Base-by-base conservation (phyloP, 2,797 vertebrate species). In the Myoxocephalus aenaeus region DNA sequence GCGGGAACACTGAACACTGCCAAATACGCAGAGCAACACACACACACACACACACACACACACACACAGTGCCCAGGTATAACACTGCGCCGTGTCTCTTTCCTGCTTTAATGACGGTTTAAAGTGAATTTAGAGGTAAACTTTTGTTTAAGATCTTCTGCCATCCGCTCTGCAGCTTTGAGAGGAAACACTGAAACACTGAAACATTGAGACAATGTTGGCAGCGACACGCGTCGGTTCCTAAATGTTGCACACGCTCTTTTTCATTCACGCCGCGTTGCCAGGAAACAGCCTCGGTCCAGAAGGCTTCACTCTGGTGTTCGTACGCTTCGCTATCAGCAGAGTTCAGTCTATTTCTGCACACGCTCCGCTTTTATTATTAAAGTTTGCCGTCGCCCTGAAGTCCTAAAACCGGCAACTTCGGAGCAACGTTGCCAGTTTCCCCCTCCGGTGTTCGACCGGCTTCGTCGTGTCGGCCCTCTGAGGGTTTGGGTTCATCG, bases 281-380 rank as follows among this genome's bases (percentile, higher is more conserved):
- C 77, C 70, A 66, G 73, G 61, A 76, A 79, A 73, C 84, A 61
- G 77, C 64, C 20, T 0, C 46, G 56, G 40, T 75, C 73, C 70
- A 51, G 25, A 3, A 46, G 15, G 62, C 42, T 54, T 79, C 56
- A 17, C 80, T 73, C 86, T 12, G 67, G 54, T n/a, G 82, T 58
- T 67, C 59, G 0, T 10, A 29, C 10, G 32, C 73, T 73, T n/a
- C 46, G 27, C 77, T 75, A 82, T 81, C 83, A 58, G 77, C 81
- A 38, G 6, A 38, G 65, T 65, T 83, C 83, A 86, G 73, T 78
- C 22, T 27, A 15, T 2, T 62, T 20, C 64, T 44, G 46, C 72
- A 77, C 44, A 36, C 71, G 73, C 73, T 40, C 32, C 27, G 57
- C 69, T 54, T 85, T 79, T 53, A 82, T 71, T 53, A 82, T 73